phyloP scores from a whole-genome alignment of 92 coral and sea anemone genomes.

The Phenganax subtilis region DNA sequence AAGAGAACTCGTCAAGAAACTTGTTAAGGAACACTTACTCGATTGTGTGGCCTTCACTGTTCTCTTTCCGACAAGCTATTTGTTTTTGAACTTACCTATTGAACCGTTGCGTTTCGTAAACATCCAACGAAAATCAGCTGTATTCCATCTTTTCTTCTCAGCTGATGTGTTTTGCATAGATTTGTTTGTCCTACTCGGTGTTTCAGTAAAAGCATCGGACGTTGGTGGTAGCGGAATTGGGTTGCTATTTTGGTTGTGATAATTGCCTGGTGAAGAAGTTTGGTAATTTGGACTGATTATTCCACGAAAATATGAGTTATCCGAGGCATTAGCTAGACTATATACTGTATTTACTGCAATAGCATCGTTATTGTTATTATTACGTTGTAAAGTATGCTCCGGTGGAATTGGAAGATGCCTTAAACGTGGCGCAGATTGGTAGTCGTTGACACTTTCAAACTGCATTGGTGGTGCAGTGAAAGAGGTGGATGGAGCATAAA shows the following conservation, averaged over 20 bases:
- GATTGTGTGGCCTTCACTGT: neutral
- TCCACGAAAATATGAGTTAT: conserved; percentile 7
- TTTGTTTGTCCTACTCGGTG: conserved; percentile 5
- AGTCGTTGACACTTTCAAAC: conserved; percentile 37
- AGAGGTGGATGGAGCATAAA: conserved; percentile 5
- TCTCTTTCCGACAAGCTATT: neutral
- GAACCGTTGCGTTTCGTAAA: conserved; percentile 88
- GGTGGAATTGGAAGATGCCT: conserved; percentile 78
- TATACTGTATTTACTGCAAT: neutral
- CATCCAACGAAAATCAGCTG: conserved; percentile 99
- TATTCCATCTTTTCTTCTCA: conserved; percentile 96
- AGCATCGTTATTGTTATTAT: conserved; percentile 1
- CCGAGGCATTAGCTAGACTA: neutral
- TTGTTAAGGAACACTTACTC: neutral
- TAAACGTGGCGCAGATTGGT: conserved; percentile 56
- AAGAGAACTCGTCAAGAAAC: neutral
- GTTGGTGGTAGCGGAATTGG: conserved; percentile 16
- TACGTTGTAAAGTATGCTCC: conserved; percentile 40
- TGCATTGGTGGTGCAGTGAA: conserved; percentile 14
- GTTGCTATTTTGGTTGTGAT: conserved; percentile 15
- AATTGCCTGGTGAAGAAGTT: conserved; percentile 1
- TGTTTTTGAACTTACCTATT: conserved; percentile 7
- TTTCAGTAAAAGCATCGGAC: neutral
- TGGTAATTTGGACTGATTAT: conserved; percentile 17
- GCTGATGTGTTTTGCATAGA: conserved; percentile 4